These are phyloP conservation scores for Eremobia ochroleuca DNA, from an alignment of 2,888 invertebrate species.

Conservation along the genomic window DNA sequence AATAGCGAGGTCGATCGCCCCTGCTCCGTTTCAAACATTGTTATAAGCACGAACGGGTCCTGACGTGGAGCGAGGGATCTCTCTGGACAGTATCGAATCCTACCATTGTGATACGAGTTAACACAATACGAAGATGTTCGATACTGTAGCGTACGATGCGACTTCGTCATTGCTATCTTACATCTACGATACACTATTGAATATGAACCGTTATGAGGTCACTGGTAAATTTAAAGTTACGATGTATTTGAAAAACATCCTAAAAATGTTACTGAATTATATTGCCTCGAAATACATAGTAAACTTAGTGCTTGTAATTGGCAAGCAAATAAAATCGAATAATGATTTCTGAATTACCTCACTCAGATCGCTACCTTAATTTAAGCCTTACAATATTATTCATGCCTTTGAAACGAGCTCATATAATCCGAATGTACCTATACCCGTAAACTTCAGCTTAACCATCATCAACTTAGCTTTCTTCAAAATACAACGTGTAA, in stretches of 20 bases:
- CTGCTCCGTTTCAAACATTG: conserved; percentile 78
- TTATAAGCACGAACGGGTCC: conserved; percentile 74
- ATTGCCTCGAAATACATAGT: neutral
- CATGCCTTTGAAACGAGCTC: neutral
- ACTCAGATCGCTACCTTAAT: neutral
- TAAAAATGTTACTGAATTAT: neutral
- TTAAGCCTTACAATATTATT: neutral
- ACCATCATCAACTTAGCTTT: neutral
- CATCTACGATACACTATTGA: conserved; percentile 70
- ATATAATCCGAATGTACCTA: neutral
- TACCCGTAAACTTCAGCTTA: neutral
- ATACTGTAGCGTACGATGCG: conserved; percentile 67
- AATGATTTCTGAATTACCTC: neutral
- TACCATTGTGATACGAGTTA: conserved; percentile 74
- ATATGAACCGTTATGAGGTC: conserved; percentile 66
- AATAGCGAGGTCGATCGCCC: conserved; percentile 81
- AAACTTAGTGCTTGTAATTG: neutral
- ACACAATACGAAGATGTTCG: conserved; percentile 69
- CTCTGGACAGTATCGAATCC: conserved; percentile 76
- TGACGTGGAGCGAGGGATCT: conserved; percentile 70
- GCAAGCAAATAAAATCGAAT: neutral
- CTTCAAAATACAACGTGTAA: too few relatives aligned
- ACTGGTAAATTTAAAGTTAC: conserved; percentile 36
- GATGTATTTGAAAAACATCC: neutral
- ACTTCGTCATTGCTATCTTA: conserved; percentile 60